Evolutionary conservation across 2,113 vertebrate genomes (phyloP).

Genomic region (Oceanites oceanicus): DNA sequence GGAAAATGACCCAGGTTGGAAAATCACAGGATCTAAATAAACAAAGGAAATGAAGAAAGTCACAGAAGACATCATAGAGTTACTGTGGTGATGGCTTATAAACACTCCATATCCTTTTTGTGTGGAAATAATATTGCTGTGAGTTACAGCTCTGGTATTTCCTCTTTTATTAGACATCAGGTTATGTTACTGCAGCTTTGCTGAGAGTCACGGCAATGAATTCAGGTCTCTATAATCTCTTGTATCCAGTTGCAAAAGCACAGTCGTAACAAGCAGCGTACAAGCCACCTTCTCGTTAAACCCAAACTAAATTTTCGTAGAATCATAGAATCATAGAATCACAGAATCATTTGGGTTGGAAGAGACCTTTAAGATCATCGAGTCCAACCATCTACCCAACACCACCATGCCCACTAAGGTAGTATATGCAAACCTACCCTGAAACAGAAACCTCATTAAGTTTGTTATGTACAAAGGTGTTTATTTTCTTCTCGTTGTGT

Average conservation of each 20-base stretch:
- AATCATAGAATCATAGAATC: too few relatives aligned
- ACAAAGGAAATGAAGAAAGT: background rate
- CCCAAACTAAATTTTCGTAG: background rate
- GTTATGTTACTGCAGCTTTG: background rate
- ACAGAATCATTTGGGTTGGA: too few relatives aligned
- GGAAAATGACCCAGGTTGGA: background rate
- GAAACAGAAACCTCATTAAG: background rate
- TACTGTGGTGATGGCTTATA: background rate
- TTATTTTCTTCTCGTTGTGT: background rate
- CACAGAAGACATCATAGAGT: background rate
- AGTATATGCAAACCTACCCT: background rate
- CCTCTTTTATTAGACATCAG: background rate
- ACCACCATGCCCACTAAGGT: too few relatives aligned
- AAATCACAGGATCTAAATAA: background rate
- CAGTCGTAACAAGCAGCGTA: background rate
- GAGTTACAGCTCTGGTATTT: conserved; percentile 15
- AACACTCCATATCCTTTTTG: background rate
- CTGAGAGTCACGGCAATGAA: background rate
- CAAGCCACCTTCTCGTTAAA: background rate
- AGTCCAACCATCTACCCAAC: too few relatives aligned
- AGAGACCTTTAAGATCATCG: too few relatives aligned
- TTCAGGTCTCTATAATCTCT: background rate
- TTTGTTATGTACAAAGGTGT: background rate
- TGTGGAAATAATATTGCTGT: background rate
- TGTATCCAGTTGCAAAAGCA: background rate